These are phyloP conservation scores for Parochlus steinenii DNA, from an alignment of 2,888 invertebrate species.

Conservation along the genomic window DNA sequence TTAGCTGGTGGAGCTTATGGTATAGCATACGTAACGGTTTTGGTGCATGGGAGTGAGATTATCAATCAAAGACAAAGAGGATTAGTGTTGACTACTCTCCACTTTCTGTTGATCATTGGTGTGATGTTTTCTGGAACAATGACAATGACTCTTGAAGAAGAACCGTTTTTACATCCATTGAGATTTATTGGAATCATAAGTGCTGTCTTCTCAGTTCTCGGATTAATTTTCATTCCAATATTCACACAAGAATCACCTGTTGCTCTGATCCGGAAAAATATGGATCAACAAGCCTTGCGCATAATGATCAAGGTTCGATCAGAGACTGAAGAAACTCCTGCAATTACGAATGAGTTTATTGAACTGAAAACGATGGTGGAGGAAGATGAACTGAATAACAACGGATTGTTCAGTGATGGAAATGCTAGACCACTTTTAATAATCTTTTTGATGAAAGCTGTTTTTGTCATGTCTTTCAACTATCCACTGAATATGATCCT, in stretches of 20 bases:
- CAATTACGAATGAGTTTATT: constrained; percentile 11
- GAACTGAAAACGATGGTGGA: constrained; percentile 12
- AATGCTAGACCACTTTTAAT: constrained; percentile 11
- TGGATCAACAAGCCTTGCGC: constrained; percentile 12
- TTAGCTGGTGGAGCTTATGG: constrained; percentile 13
- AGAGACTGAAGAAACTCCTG: constrained; percentile 11
- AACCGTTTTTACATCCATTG: constrained; percentile 3
- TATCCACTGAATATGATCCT: constrained; percentile 10
- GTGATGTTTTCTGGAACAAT: constrained; percentile 1
- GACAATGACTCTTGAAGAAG: constrained; percentile 1
- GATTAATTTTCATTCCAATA: constrained; percentile 6
- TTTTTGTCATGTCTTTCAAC: constrained; percentile 11
- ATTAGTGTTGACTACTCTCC: constrained; percentile 4
- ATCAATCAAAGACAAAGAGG: constrained; percentile 12
- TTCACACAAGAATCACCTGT: constrained; percentile 13
- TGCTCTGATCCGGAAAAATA: constrained; percentile 4
- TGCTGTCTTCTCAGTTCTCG: background rate
- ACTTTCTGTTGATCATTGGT: constrained; percentile 8
- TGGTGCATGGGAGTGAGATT: constrained; percentile 14
- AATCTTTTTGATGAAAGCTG: background rate
- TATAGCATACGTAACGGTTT: constrained; percentile 9
- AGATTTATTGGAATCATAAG: constrained; percentile 8
- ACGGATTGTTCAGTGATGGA: constrained; percentile 3
- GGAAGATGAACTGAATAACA: constrained; percentile 8
- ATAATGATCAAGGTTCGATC: constrained; percentile 10